phyloP scores from a whole-genome alignment of 2,888 invertebrate genomes.

The Stenolophus ochropezus region DNA sequence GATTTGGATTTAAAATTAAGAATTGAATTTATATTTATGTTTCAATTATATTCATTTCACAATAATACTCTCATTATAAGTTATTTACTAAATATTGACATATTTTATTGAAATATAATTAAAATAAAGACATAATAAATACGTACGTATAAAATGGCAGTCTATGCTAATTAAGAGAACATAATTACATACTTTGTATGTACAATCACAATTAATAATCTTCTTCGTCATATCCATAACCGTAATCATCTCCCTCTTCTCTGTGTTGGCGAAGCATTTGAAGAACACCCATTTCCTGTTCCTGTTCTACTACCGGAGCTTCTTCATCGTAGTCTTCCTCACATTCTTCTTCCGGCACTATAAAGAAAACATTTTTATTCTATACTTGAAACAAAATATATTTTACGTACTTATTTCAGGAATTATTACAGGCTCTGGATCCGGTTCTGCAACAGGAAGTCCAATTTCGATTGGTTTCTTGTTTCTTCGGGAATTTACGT shows the following conservation, averaged over 20 bases:
- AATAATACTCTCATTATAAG: no score
- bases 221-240: conserved; percentile 79
- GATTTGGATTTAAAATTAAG: no score
- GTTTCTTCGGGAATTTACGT: conserved; percentile 40
- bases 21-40: no score
- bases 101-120: no score
- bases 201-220: conserved; percentile 74
- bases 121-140: not conserved
- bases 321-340: conserved; percentile 71
- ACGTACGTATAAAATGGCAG: conserved; percentile 20
- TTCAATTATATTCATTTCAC: no score
- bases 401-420: conserved; percentile 18
- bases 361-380: no score
- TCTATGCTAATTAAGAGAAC: not conserved
- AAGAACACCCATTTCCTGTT: conserved; percentile 70
- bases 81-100: no score
- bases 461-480: conserved; percentile 54
- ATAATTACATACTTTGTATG: not conserved
- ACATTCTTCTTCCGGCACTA: conserved; percentile 68
- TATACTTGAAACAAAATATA: not conserved
- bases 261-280: conserved; percentile 75
- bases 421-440: not conserved
- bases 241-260: conserved; percentile 80
- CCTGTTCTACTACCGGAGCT: conserved; percentile 64
- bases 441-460: conserved; percentile 59